Evolutionary conservation across 2,797 vertebrate genomes (phyloP).

Genomic region (Myripristis jacobus): DNA sequence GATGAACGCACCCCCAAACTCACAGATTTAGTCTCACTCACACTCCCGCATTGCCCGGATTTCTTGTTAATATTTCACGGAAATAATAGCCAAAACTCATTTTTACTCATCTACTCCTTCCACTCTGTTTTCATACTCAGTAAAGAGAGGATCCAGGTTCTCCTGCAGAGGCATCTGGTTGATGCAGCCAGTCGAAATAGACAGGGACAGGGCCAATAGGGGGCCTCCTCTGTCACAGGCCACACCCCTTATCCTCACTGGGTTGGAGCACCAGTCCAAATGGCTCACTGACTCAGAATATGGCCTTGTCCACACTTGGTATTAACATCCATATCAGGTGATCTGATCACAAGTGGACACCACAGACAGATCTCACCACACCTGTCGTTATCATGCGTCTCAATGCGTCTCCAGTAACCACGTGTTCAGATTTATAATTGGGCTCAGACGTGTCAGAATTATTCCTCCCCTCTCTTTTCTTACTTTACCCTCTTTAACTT

Average conservation of each 20-base stretch:
- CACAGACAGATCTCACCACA: no score
- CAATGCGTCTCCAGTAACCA: no score
- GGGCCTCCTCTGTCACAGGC: not conserved
- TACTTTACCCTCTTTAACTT: no score
- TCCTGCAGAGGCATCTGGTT: not conserved
- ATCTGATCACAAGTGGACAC: no score
- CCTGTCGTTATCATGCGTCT: no score
- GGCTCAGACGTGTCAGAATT: no score
- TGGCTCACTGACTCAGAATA: no score
- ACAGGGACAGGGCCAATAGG: not conserved
- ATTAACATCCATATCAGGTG: no score
- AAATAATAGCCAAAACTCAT: conserved; percentile 9
- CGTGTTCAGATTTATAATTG: no score
- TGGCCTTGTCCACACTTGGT: no score
- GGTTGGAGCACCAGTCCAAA: no score
- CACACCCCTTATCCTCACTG: not conserved
- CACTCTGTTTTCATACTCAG: conserved; percentile 7
- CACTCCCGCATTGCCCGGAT: conserved; percentile 7
- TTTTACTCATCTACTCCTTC: not conserved
- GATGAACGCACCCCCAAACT: conserved; percentile 49
- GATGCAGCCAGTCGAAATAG: conserved; percentile 5
- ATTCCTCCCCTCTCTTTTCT: no score
- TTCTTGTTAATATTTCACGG: conserved; percentile 26
- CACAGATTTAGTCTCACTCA: conserved; percentile 26
- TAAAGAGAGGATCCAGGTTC: conserved; percentile 10